phyloP scores from a whole-genome alignment of 1,140 invertebrate genomes.

The Panagrolaimus sp. region DNA sequence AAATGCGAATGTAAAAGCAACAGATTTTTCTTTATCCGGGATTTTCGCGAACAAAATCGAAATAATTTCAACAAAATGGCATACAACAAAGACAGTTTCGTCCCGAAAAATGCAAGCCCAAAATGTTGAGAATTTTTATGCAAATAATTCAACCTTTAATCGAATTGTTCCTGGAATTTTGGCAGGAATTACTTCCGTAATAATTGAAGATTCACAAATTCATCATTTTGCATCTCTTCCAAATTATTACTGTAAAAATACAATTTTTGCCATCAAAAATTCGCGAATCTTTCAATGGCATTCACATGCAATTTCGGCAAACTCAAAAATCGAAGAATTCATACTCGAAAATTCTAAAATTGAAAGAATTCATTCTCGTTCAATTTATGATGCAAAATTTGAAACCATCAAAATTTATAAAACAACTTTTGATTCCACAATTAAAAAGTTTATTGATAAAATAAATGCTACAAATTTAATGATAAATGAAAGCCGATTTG shows the following conservation, averaged over 20 bases:
- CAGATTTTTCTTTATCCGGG: conserved; percentile 24
- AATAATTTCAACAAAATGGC: conserved; percentile 32
- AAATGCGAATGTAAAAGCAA: conserved; percentile 34
- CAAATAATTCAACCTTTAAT: conserved; percentile 26
- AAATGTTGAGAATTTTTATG: conserved; percentile 24
- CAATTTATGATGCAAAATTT: conserved; percentile 14
- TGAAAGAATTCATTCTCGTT: conserved; percentile 1
- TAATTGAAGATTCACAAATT: conserved; percentile 28
- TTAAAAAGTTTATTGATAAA: conserved; percentile 4
- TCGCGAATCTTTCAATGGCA: conserved; percentile 33
- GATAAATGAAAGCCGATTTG: background rate
- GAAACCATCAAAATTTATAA: background rate
- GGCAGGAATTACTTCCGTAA: conserved; percentile 9
- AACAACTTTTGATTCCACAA: background rate
- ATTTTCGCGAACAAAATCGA: conserved; percentile 29
- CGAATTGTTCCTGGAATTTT: conserved; percentile 24
- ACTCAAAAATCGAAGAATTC: conserved; percentile 18
- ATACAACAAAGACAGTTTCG: conserved; percentile 21
- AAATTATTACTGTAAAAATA: conserved; percentile 25
- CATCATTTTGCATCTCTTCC: conserved; percentile 22
- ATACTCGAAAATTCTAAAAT: conserved; percentile 7
- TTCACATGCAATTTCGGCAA: conserved; percentile 25
- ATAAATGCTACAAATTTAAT: background rate
- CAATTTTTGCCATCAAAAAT: conserved; percentile 18
- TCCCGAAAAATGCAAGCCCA: conserved; percentile 23